Base-by-base conservation (phyloP, 1,140 invertebrate species). In the Drosophila repletoides region DNA sequence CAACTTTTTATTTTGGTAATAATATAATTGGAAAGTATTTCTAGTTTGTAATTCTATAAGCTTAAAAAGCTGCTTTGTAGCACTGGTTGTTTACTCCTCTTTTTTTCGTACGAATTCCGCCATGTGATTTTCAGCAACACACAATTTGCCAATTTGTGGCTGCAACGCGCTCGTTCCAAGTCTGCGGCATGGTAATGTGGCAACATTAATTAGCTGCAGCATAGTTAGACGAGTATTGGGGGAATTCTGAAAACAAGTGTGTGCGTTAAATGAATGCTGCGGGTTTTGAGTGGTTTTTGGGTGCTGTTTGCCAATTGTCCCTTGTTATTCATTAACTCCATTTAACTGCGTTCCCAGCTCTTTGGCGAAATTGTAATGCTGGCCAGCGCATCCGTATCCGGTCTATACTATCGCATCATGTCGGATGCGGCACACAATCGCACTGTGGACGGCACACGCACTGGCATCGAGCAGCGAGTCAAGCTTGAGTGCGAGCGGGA, bases 401-500 rank as follows among this genome's bases (percentile, higher is more conserved):
- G 97, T 0, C 91, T 96, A 5, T 98, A 97, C 91, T 97, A 98
- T 91, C 93, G 97, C 34, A 94, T 95, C 58, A 93, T 98, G 90
- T 97, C 96, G 0, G 94, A 97, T 69, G 92, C 93, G 2, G 95
- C 96, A 1, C 96, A 98, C 88, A 92, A 94, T 70, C 93, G 94
- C 72, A 97, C 97, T 4, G 98, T 98, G 81, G 94, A 95, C 5
- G 96, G 96, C 5, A 98, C 97, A 7, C 92, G 95, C 45, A 97
- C 95, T 1, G 97, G 96, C 63, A 96, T 98, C 28, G 97, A 98
- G 83, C 97, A 97, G 19, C 92, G 97, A 59, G 96, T 98, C 28
- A 97, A 97, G 91, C 91, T 97, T 22, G 97, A 98, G 91, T 97
- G 96, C 88, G 97, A 98, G 90, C 93, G 95, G 69, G 96, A 97